Percentiles rank a stretch among this genome's conserved stretches.
These are phyloP conservation scores for Ypsolopha sequella DNA, from an alignment of 2,888 invertebrate genomes.

Conservation along the genomic window DNA sequence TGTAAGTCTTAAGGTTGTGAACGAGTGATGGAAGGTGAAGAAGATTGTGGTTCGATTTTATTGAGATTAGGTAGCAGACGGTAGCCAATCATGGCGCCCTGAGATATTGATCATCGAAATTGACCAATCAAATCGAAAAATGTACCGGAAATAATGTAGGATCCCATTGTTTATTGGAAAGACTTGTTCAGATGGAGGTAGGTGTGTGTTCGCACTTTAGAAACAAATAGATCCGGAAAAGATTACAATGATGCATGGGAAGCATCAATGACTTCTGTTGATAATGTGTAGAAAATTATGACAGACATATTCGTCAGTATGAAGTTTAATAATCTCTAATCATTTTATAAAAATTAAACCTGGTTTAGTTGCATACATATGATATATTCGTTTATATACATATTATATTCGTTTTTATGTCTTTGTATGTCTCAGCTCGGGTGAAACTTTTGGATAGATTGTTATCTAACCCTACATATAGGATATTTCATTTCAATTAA, in stretches of 20 bases:
- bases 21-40: slow-evolving; percentile 40
- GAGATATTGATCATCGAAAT: slow-evolving; percentile 66
- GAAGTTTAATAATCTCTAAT: too few relatives aligned
- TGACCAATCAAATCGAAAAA: slow-evolving; percentile 67
- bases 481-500: too few relatives aligned
- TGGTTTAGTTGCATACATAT: too few relatives aligned
- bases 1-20: background rate
- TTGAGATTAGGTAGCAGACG: slow-evolving; percentile 30
- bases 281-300: background rate
- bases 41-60: slow-evolving; percentile 26
- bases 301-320: background rate
- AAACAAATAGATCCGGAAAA: background rate
- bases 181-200: slow-evolving; percentile 31
- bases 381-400: too few relatives aligned
- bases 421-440: too few relatives aligned
- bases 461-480: too few relatives aligned
- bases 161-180: slow-evolving; percentile 45
- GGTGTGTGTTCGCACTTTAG: background rate
- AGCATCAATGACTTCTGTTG: background rate
- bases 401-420: too few relatives aligned
- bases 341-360: too few relatives aligned
- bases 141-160: slow-evolving; percentile 63
- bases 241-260: background rate
- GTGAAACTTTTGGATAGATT: too few relatives aligned
- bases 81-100: slow-evolving; percentile 62